Percentiles rank a stretch among this genome's conserved stretches.
These are phyloP conservation scores for Coregonus suidteri DNA, from an alignment of 2,797 vertebrate species.

Conservation along the genomic window DNA sequence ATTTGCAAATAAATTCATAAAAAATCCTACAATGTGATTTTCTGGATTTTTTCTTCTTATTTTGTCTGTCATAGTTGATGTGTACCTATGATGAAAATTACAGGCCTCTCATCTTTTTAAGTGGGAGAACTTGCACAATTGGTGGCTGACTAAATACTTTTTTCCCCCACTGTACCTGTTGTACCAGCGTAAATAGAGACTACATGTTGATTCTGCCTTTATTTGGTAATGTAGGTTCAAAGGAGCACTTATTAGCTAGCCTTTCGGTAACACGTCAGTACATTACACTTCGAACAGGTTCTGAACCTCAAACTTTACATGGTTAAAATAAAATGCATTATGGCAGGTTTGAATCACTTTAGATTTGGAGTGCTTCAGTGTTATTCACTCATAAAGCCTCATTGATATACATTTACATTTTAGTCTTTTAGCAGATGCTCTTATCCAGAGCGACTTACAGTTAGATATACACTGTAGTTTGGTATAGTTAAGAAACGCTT, in stretches of 20 bases:
- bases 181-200: conserved; percentile 37
- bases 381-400: background rate
- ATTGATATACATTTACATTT: background rate
- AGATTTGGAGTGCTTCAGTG: background rate
- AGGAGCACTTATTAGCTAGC: conserved; percentile 36
- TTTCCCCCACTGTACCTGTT: conserved; percentile 6
- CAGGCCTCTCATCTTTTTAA: no score
- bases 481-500: background rate
- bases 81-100: no score
- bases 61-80: no score
- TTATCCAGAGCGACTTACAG: no score
- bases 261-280: conserved; percentile 37
- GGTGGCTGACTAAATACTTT: no score
- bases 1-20: no score
- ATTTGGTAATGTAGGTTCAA: conserved; percentile 40
- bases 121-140: no score
- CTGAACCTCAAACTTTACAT: conserved; percentile 14
- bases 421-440: no score
- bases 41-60: no score
- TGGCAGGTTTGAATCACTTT: background rate
- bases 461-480: background rate
- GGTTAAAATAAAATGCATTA: conserved; percentile 12
- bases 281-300: conserved; percentile 26
- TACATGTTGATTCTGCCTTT: conserved; percentile 46
- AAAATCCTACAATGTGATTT: no score